phyloP scores from a whole-genome alignment of 2,888 invertebrate species.

The Cartodere bifasciata region DNA sequence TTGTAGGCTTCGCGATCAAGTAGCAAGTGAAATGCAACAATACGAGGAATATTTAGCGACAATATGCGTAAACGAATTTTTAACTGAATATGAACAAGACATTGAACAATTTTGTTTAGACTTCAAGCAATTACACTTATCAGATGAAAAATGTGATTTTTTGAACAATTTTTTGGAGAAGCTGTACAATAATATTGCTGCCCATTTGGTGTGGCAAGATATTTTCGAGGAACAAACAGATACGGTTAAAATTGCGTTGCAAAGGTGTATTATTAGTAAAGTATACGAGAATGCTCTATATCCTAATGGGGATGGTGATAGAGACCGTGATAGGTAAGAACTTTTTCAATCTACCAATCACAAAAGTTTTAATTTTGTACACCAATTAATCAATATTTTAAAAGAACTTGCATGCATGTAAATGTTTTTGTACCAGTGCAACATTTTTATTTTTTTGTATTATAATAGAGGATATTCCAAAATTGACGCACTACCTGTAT shows the following conservation, averaged over 20 bases:
- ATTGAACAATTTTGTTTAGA: constrained; percentile 66
- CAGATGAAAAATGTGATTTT: constrained; percentile 86
- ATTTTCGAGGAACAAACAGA: constrained; percentile 59
- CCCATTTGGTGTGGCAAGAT: too few species aligned
- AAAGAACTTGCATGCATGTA: too few species aligned
- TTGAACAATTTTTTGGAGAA: constrained; percentile 69
- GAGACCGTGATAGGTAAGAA: constrained; percentile 78
- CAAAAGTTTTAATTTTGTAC: too few species aligned
- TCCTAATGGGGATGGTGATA: constrained; percentile 94
- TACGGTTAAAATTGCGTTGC: constrained; percentile 70
- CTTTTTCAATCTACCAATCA: too few species aligned
- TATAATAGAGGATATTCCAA: too few species aligned
- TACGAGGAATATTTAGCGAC: constrained; percentile 61
- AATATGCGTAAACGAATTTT: constrained; percentile 66
- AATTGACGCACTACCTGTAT: too few species aligned
- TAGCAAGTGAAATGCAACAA: constrained; percentile 56
- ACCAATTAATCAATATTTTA: too few species aligned
- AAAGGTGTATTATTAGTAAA: constrained; percentile 80
- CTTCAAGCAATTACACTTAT: constrained; percentile 63
- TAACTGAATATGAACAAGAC: constrained; percentile 62
- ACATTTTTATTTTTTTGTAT: too few species aligned
- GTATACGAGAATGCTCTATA: constrained; percentile 89
- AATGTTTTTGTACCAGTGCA: too few species aligned
- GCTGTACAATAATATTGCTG: too few species aligned
- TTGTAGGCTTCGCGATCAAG: constrained; percentile 43